Base-by-base conservation (phyloP, 1,140 invertebrate species). In the Drosophila grimshawi region DNA sequence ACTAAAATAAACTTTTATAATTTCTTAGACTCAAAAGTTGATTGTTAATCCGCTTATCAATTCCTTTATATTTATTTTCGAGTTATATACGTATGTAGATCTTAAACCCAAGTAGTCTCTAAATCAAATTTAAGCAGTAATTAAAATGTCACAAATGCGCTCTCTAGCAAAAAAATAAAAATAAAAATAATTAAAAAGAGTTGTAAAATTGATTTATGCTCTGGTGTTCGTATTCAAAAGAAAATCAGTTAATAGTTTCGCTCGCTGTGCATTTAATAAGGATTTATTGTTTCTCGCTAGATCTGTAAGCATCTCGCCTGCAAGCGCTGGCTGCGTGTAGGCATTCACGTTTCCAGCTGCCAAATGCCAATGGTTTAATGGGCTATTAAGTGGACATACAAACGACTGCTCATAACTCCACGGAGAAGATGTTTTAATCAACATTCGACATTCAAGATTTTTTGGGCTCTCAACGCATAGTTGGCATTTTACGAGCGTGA, bases 281-380 rank as follows among this genome's bases (percentile, higher is more conserved):
- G 83, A 86, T 86, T 86, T 86, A 86, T 86, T 88, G 85, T 89
- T 85, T 81, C 78, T 89, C 85, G 77, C 80, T 89, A 72, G 74
- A 78, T 78, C 68, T 69, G 65, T 66, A 71, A 66, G 76, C 71
- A 68, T 66, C 63, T 79, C 76, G 78, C 67, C 51, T 66, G 49
- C 52, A 35, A 43, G 41, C 51, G 56, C 62, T 52, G 45, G 19
- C 19, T 19, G 19, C 52, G 10, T 43, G 35, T 37, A 43, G 56
- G 48, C 33, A 55, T 60, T 33, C 46, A 75, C 74, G 62, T 80
- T 69, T 85, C 64, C 83, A 88, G 83, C 83, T 88, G 83, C 66
- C 86, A 68, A 81, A 83, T 51, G 78, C 56, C 67, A 48, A 60
- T 60, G 57, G 32, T 61, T 89, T 89, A 89, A 89, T 89, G 86